Percentiles rank a stretch among this genome's conserved stretches.
phyloP scores from a whole-genome alignment of 30 jellyfish, hydroid and myxozoan species.

The Turritopsis rubra region DNA sequence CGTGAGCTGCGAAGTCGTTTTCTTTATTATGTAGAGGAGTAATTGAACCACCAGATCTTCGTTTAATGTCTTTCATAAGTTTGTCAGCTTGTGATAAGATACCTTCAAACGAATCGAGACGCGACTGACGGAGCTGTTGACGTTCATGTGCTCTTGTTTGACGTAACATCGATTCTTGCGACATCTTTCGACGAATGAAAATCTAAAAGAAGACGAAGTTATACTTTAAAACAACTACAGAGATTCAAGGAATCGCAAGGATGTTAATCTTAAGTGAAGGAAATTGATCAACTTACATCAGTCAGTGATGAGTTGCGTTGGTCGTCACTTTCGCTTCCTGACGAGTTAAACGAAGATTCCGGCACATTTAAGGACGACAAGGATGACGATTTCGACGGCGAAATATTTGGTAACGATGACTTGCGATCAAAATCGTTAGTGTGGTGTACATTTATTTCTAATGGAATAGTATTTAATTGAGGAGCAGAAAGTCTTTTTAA shows the following conservation, averaged over 20 bases:
- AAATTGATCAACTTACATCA: neutral
- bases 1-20: neutral
- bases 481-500: slow-evolving; percentile 24
- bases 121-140: slow-evolving; percentile 50
- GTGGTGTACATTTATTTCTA: neutral
- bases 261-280: neutral
- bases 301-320: neutral
- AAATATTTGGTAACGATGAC: neutral
- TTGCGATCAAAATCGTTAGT: neutral
- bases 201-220: neutral
- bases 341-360: neutral
- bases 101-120: slow-evolving; percentile 65
- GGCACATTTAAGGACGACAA: slow-evolving; percentile 19
- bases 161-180: slow-evolving; percentile 25
- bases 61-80: slow-evolving; percentile 23
- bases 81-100: slow-evolving; percentile 43
- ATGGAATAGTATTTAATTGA: neutral
- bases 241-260: neutral
- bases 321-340: neutral
- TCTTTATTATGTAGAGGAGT: neutral
- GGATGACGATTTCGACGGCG: slow-evolving; percentile 11
- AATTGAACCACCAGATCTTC: neutral
- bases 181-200: neutral
- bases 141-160: slow-evolving; percentile 58
- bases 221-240: neutral